These are phyloP conservation scores for Drosophila punjabiensis DNA, from an alignment of 1,140 invertebrate species.

Conservation along the genomic window DNA sequence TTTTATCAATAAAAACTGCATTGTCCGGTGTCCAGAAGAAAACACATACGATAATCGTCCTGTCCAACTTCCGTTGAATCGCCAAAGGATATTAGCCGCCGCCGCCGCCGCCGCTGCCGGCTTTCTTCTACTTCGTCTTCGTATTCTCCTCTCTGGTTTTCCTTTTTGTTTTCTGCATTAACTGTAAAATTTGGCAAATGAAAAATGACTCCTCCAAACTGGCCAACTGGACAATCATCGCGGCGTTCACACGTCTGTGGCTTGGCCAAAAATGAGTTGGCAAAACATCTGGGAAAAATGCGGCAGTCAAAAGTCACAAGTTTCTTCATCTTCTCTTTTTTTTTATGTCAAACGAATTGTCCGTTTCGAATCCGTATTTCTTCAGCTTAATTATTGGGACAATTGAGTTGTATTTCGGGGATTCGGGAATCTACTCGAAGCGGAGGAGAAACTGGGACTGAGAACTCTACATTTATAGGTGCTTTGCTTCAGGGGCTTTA, in stretches of 20 bases:
- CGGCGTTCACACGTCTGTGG: slow-evolving; percentile 54
- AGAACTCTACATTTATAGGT: neutral
- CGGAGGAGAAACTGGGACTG: no score
- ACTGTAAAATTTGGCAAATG: slow-evolving; percentile 78
- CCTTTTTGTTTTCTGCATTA: slow-evolving; percentile 44
- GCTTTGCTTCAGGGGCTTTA: neutral
- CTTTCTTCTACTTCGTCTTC: neutral
- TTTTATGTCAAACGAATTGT: slow-evolving; percentile 39
- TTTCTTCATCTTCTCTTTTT: neutral
- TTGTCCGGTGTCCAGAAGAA: slow-evolving; percentile 33
- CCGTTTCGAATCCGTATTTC: slow-evolving; percentile 17
- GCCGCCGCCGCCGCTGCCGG: neutral
- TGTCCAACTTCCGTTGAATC: slow-evolving; percentile 70
- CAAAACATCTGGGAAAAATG: slow-evolving; percentile 40
- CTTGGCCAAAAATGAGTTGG: slow-evolving; percentile 38
- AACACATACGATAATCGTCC: slow-evolving; percentile 53
- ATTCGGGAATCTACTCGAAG: neutral
- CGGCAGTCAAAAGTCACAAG: slow-evolving; percentile 10
- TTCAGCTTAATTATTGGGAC: neutral
- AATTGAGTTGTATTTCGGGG: slow-evolving; percentile 1
- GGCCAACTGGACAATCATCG: slow-evolving; percentile 28
- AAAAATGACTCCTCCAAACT: slow-evolving; percentile 45
- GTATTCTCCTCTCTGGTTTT: neutral
- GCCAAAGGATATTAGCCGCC: slow-evolving; percentile 27
- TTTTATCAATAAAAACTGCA: slow-evolving; percentile 74